Evolutionary conservation across 2,113 vertebrate species (phyloP).

Genomic region (Prinia subflava): DNA sequence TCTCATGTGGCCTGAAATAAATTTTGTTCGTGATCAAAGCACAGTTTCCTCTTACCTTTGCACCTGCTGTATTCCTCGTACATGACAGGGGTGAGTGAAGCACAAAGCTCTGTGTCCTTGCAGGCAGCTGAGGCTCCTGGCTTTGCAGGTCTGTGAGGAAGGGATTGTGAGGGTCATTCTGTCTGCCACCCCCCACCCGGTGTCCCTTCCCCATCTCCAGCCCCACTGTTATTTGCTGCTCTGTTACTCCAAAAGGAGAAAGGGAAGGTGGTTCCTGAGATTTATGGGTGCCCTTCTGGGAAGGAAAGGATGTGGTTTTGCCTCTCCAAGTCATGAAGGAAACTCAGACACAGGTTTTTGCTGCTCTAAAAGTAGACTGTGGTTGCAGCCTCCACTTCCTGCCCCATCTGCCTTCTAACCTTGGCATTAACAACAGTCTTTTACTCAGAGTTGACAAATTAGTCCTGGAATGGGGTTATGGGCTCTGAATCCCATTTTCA

Average conservation of each 20-base stretch:
- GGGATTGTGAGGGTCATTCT: accelerated
- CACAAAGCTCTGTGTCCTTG: background rate
- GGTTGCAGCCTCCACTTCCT: background rate
- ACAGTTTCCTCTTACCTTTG: background rate
- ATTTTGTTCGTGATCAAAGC: background rate
- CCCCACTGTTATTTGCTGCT: background rate
- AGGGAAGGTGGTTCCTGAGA: background rate
- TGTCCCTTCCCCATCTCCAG: background rate
- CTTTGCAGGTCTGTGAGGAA: background rate
- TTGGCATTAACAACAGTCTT: background rate
- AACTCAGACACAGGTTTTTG: background rate
- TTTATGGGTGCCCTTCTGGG: background rate
- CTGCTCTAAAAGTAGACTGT: background rate
- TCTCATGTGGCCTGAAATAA: background rate
- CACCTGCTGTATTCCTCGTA: background rate
- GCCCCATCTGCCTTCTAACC: background rate
- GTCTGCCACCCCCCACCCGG: background rate
- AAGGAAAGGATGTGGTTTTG: background rate
- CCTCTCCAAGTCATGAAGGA: background rate
- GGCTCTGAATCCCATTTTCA: constrained; percentile 33
- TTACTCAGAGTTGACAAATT: background rate
- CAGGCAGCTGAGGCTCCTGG: background rate
- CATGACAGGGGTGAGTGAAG: background rate
- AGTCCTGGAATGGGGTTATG: background rate
- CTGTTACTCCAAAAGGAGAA: background rate